Conservation (phyloP, 1,140 invertebrate genomes). For the Bombus picipes region DNA sequence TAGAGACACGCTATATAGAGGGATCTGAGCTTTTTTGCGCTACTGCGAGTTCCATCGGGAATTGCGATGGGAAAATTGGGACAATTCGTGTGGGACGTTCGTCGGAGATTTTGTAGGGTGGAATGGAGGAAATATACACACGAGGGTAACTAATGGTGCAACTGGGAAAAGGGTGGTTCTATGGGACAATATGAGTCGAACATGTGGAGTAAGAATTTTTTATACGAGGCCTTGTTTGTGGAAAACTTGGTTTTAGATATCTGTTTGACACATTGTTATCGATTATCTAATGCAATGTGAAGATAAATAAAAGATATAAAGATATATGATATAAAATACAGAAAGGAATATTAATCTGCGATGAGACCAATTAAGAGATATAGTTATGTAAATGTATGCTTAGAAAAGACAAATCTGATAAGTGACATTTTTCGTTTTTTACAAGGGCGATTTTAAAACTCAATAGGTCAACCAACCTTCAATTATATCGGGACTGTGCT, state of each 20-base stretch:
- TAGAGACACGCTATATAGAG: not conserved
- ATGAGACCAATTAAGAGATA: no score
- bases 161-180: not conserved
- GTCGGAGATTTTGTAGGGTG: not conserved
- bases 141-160: not conserved
- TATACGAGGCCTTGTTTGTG: no score
- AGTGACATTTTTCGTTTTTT: not conserved
- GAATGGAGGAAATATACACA: not conserved
- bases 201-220: not conserved
- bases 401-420: not conserved
- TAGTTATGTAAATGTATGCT: not conserved
- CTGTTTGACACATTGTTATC: no score
- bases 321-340: no score
- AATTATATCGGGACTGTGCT: not conserved
- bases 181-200: not conserved
- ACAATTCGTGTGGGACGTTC: not conserved
- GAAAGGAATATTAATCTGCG: no score
- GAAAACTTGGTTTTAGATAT: no score
- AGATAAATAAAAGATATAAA: no score
- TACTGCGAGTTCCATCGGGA: not conserved
- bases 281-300: no score
- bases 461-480: not conserved
- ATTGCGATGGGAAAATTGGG: conserved; percentile 3
- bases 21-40: not conserved
- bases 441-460: not conserved